Evolutionary conservation across 2,797 vertebrate species (phyloP).

Genomic region (Lophius americanus): DNA sequence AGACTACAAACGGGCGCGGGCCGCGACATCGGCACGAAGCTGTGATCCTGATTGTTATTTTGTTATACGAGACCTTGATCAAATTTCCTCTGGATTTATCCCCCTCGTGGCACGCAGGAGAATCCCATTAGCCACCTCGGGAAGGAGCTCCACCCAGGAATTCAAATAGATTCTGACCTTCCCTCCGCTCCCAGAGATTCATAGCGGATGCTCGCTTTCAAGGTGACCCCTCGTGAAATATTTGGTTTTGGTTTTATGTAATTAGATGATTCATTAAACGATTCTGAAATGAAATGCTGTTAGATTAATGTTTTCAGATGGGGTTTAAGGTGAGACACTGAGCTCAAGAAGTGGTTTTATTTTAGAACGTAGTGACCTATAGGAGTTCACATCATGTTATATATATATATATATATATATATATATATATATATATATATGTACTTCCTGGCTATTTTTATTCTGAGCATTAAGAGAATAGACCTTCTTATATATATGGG

Average conservation of each 20-base stretch:
- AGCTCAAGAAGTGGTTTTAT: neutral
- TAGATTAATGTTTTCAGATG: neutral
- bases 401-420: no score
- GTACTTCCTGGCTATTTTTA: no score
- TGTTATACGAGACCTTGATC: conserved; percentile 58
- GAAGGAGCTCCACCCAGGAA: conserved; percentile 36
- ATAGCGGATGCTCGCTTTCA: conserved; percentile 47
- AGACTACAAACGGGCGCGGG: conserved; percentile 5
- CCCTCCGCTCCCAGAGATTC: conserved; percentile 33
- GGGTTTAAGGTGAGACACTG: neutral
- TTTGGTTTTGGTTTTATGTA: conserved; percentile 30
- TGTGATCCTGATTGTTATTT: conserved; percentile 63
- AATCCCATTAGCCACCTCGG: conserved; percentile 58
- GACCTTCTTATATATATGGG: no score
- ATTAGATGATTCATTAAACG: conserved; percentile 6
- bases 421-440: no score
- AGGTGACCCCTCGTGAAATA: conserved; percentile 57
- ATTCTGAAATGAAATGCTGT: neutral
- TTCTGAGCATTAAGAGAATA: no score
- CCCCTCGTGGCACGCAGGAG: conserved; percentile 26
- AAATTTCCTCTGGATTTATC: conserved; percentile 53
- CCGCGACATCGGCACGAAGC: conserved; percentile 25
- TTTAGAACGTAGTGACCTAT: no score
- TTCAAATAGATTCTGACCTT: conserved; percentile 64
- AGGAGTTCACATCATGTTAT: no score